These are phyloP conservation scores for Drymodes brunneopygia DNA, from an alignment of 2,113 vertebrate species.

Conservation along the genomic window DNA sequence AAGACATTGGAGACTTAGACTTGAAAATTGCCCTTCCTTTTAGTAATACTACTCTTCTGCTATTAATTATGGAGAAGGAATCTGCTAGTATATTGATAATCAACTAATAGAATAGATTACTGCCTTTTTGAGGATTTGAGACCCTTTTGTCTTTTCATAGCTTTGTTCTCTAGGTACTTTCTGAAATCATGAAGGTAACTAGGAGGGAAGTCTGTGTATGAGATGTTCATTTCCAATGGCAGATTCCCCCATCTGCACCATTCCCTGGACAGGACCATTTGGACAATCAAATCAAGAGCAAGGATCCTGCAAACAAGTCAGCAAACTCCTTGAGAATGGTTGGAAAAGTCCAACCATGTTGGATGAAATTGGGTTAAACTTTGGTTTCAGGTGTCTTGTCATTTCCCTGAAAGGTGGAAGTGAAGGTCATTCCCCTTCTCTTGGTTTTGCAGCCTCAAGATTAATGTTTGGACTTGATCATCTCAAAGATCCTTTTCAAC, in stretches of 20 bases:
- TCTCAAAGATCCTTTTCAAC: not conserved
- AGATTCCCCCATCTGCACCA: not conserved
- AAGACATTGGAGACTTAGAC: not conserved
- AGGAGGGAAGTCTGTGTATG: not conserved
- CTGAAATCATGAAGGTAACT: not conserved
- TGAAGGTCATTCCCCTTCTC: not conserved
- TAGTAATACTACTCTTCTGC: not conserved
- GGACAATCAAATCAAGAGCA: not conserved
- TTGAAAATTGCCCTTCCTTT: not conserved
- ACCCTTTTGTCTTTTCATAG: not conserved
- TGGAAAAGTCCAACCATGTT: fast-evolving
- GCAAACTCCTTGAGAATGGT: not conserved
- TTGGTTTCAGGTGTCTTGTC: not conserved
- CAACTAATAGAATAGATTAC: not conserved
- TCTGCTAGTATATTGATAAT: not conserved
- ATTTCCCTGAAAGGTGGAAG: fast-evolving
- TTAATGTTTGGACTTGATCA: not conserved
- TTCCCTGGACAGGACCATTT: not conserved
- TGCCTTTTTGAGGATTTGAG: not conserved
- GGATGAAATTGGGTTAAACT: not conserved
- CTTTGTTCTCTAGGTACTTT: not conserved
- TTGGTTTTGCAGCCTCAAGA: not conserved
- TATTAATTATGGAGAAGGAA: not conserved
- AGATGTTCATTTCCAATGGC: not conserved
- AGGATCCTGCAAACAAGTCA: fast-evolving